Base-by-base conservation (phyloP, 2,888 invertebrate species). In the Osedax frankpressi region DNA sequence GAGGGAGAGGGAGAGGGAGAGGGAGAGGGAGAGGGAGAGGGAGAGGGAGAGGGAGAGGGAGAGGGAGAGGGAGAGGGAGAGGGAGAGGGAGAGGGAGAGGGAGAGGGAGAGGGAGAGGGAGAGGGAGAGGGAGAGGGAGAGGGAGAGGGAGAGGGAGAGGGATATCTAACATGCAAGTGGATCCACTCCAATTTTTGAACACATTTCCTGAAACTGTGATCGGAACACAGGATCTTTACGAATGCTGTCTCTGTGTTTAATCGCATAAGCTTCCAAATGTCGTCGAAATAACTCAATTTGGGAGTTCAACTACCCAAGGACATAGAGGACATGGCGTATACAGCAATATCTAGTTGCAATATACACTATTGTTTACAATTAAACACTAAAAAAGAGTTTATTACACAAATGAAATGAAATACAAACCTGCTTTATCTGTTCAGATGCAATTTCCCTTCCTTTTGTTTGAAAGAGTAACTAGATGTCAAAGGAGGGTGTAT, bases 101-200 rank as follows among this genome's bases (percentile, higher is more conserved):
- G 28, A 1, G 28, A 28, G 28, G 26, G 28, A n/a, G 28, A 3
- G 28, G 3, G 68, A n/a, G 3, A n/a, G 2, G 6, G 19, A 6
- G 19, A 44, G 19, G 6, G 44, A 44, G 44, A 19, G 44, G 44
- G 44, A 44, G 29, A 6, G 26, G 26, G 28, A 6, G 28, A 11
- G 69, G 11, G 19, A 3, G 26, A 28, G 19, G 11, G 1, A 14
- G 19, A 28, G 26, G 28, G 28, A 3, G 25, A 26, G 25, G 11
- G 3, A 1, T 6, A 14, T 76, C 72, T 91, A 92, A 0, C 94
- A 94, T 0, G 97, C 94, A 71, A 99, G 85, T 0, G 98, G 98
- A 85, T 99, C 98, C 0, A 99, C 98, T 0, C 95, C 98, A 76
- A 98, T 96, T 0, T 94, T 92, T 0, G 97, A 93, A 85, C 98